A percentile compares a stretch with the other conserved stretches of the same genome.
Evolutionary conservation across 2,888 invertebrate species (phyloP).

Genomic region (Gortyna flavago): DNA sequence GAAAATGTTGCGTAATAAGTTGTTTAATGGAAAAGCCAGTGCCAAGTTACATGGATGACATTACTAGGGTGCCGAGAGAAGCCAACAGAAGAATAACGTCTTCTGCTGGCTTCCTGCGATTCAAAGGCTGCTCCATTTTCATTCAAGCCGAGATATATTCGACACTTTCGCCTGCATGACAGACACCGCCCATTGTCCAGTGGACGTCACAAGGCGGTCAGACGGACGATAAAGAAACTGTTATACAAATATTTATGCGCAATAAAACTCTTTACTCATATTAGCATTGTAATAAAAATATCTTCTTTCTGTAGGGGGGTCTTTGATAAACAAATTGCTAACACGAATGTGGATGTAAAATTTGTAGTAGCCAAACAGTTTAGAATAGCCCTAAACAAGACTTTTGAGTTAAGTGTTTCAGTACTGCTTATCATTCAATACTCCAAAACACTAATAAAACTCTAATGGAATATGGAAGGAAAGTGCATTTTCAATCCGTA

Average conservation of each 20-base stretch:
- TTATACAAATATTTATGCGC: conserved; percentile 61
- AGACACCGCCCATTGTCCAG: conserved; percentile 2
- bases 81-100: not conserved
- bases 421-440: not conserved
- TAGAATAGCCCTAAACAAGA: not conserved
- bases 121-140: conserved; percentile 36
- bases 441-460: not conserved
- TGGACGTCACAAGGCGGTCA: conserved; percentile 35
- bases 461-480: not conserved
- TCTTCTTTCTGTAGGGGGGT: not conserved
- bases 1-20: conserved; percentile 8
- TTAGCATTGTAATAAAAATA: conserved; percentile 13
- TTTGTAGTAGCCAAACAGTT: not conserved
- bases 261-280: conserved; percentile 44
- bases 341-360: not conserved
- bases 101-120: not conserved
- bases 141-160: conserved; percentile 28
- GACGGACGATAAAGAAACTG: conserved; percentile 51
- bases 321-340: conserved; percentile 5
- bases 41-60: conserved; percentile 14
- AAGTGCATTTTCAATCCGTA: not conserved
- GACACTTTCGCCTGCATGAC: conserved; percentile 17
- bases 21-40: conserved; percentile 7
- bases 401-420: too few species aligned
- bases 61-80: conserved; percentile 17